Conservation (phyloP, 2,113 vertebrate genomes). For the Seriola dumerili region DNA sequence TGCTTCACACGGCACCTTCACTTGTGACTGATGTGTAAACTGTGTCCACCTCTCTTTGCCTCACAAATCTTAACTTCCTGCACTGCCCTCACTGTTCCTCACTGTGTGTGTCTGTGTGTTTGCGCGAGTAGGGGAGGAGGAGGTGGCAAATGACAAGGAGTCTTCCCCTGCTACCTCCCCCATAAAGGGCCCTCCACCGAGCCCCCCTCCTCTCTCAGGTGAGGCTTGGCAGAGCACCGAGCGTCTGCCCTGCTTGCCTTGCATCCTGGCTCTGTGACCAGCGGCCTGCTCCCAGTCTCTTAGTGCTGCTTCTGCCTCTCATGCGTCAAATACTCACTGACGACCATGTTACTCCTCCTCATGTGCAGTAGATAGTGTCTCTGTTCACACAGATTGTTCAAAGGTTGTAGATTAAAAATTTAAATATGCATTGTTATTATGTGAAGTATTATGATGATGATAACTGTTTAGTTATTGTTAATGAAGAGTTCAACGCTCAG, state of each 20-base stretch:
- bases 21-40: conserved; percentile 24
- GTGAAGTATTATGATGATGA: too few species aligned
- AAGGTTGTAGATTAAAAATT: too few species aligned
- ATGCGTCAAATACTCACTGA: conserved; percentile 44
- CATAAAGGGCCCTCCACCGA: conserved; percentile 72
- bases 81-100: conserved; percentile 39
- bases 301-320: conserved; percentile 31
- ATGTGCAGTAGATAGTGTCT: not conserved
- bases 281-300: conserved; percentile 31
- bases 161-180: conserved; percentile 80
- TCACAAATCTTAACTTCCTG: conserved; percentile 35
- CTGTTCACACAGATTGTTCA: not conserved
- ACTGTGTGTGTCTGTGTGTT: conserved; percentile 52
- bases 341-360: conserved; percentile 56
- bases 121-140: conserved; percentile 83
- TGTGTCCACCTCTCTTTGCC: conserved; percentile 32
- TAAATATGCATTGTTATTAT: not conserved
- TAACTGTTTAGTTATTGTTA: not conserved
- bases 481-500: not conserved
- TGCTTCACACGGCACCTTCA: conserved; percentile 13
- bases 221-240: conserved; percentile 72
- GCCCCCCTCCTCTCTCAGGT: conserved; percentile 81
- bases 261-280: not conserved
- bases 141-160: conserved; percentile 81
- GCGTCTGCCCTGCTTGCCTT: conserved; percentile 33